Base-by-base conservation (phyloP, 2,113 vertebrate species). In the Melanotaenia duboulayi region DNA sequence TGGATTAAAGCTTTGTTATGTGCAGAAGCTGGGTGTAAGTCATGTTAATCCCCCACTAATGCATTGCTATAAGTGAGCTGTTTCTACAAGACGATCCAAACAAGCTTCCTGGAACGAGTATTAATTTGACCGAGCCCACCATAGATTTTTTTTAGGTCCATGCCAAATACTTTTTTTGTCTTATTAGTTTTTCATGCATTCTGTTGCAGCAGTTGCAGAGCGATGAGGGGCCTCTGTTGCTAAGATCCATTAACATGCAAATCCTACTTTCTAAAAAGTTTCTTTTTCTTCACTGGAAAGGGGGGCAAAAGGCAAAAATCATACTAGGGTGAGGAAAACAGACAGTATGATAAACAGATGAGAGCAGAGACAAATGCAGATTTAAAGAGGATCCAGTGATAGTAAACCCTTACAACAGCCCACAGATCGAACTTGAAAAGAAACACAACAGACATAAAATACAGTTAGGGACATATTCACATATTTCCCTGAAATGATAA, bases 1-100 rank as follows among this genome's bases (percentile, higher is more conserved):
- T 11, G 87, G 85, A 91, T 91, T 86, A 91, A 86, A 86, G 74
- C 83, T 88, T 87, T 79, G 85, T 81, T 90, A 86, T 88, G 80
- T 65, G 46, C 74, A 76, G 87, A 86, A 83, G 68, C 74, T 66
- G 81, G 86, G 75, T 59, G 61, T 82, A 87, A 91, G 85, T 91
- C 84, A 80, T 75, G 69, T 71, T 90, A 91, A 92, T 90, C 87
- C 85, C 28, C 17, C 42, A 44, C 65, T 88, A 88, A 86, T 85
- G 82, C 82, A 76, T 46, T n/a, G 66, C 78, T 73, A 81, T 82
- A 76, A 80, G 84, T 65, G 78, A 76, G 76, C 71, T 87, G 78
- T 71, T 84, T 74, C 60, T 74, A 60, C 70, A 75, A 56, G 69
- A 51, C 20, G 12, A 68, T 74, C 71, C 71, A 88, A 83, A 85